Evolutionary conservation across 2,113 vertebrate species (phyloP), one percentile per base, ranked within the genome.

Genomic region (Antechinus flavipes): DNA sequence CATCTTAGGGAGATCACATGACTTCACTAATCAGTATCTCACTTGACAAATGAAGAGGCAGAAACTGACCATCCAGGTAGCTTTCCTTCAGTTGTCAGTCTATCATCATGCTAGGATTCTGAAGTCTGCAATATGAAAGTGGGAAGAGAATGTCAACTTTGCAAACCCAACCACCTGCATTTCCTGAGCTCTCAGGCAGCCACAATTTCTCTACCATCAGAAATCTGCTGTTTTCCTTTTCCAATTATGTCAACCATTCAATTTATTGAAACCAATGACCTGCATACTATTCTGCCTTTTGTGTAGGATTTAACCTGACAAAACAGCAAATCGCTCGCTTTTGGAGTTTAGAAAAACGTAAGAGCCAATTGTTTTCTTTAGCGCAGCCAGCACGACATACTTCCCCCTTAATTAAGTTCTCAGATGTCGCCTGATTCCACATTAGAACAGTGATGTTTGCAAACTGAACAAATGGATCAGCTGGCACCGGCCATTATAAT

Each of bases 371-470:
- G 54, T 95, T 97, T 96, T 91, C 58, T 97, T 96, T 97, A 53
- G 84, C 24, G 90, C 94, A 96, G 91, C 52, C 97, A 94, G 96
- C 90, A 95, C 50, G 91, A 93, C 55, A 26, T 55, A 92, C 95
- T 97, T 96, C 8, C 61, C 58, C 93, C 89, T 97, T 97, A 98
- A 98, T 98, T 97, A 97, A 97, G 96, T 54, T 93, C 90, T 98
- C 90, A 93, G 96, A 42, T 90, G 53, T 93, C 89, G n/a, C 14
- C 91, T 91, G 25, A 58, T 90, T 91, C 93, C 53, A 91, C 8
- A 54, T 94, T 95, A 96, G n/a, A 92, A 55, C 9, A 95, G 50
- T n/a, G 2, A 91, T 95, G 91, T 98, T 98, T 97, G 91, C 93
- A 97, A 97, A 96, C 5, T 46, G 76, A 97, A 90, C 95, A 92